phyloP scores from a whole-genome alignment of 2,888 invertebrate species.

The Camptogramma bilineatum region DNA sequence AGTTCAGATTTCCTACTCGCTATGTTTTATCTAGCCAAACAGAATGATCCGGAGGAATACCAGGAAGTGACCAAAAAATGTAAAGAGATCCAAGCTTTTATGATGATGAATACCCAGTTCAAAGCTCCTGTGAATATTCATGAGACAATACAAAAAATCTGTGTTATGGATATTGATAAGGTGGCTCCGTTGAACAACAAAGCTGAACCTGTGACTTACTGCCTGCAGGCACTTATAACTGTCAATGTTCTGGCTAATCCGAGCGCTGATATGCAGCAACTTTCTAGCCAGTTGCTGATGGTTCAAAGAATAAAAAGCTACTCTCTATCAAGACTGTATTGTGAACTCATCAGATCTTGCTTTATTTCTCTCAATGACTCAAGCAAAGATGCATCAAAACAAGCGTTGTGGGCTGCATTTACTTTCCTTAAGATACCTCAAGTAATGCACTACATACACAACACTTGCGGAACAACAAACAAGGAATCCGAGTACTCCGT shows the following conservation, averaged over 20 bases:
- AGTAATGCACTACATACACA: constrained; percentile 89
- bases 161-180: constrained; percentile 87
- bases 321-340: constrained; percentile 91
- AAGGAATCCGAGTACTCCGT: constrained; percentile 88
- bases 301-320: constrained; percentile 94
- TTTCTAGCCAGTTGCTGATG: constrained; percentile 93
- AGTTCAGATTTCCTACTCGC: constrained; percentile 91
- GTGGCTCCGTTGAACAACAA: constrained; percentile 83
- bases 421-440: constrained; percentile 96
- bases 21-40: constrained; percentile 93
- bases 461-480: constrained; percentile 81
- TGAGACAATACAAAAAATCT: constrained; percentile 86
- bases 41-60: constrained; percentile 90
- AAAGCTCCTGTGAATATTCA: constrained; percentile 85
- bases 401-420: constrained; percentile 97
- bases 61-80: constrained; percentile 90
- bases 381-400: constrained; percentile 91
- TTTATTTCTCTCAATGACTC: constrained; percentile 96
- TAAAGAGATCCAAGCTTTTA: constrained; percentile 88
- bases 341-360: constrained; percentile 95
- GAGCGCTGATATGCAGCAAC: constrained; percentile 91
- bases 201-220: constrained; percentile 89
- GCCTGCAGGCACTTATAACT: constrained; percentile 92
- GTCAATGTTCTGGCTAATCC: constrained; percentile 94
- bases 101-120: constrained; percentile 85